These are phyloP conservation scores for Sorex fumeus DNA, from an alignment of 2,113 vertebrate species.

Conservation along the genomic window DNA sequence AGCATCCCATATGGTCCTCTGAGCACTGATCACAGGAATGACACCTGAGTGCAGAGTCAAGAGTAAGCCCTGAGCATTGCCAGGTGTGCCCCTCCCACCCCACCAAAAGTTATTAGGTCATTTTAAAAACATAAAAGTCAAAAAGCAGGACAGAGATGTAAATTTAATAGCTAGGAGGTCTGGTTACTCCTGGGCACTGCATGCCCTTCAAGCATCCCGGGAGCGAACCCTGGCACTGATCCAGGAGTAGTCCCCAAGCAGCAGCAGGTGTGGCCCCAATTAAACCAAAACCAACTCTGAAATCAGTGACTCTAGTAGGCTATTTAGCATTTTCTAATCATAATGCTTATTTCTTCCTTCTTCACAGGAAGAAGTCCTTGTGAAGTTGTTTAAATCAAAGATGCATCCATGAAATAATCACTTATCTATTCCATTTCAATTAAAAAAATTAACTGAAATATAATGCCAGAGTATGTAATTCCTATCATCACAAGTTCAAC, in stretches of 20 bases:
- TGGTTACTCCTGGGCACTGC: no score
- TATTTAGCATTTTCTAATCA: slow-evolving; percentile 25
- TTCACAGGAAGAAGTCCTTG: background rate
- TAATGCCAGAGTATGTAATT: background rate
- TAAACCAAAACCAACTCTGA: background rate
- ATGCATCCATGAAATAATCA: background rate
- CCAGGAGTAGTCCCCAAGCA: no score
- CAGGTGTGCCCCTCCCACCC: no score
- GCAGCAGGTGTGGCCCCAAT: no score
- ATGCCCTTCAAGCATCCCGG: no score
- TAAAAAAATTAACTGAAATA: slow-evolving; percentile 49
- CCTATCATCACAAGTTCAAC: slow-evolving; percentile 67
- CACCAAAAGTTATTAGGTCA: background rate
- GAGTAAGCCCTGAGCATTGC: no score
- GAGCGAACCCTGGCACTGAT: no score
- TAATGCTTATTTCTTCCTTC: background rate
- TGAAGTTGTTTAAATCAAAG: slow-evolving; percentile 9
- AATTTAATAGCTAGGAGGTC: no score
- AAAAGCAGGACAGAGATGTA: background rate
- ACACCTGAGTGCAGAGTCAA: no score
- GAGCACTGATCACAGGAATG: no score
- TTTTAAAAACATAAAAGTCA: background rate
- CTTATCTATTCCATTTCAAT: slow-evolving; percentile 18
- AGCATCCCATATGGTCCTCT: no score
- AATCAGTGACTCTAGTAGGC: slow-evolving; percentile 43